These are phyloP conservation scores for Nemoura dubitans DNA, from an alignment of 2,888 invertebrate species.

Conservation along the genomic window DNA sequence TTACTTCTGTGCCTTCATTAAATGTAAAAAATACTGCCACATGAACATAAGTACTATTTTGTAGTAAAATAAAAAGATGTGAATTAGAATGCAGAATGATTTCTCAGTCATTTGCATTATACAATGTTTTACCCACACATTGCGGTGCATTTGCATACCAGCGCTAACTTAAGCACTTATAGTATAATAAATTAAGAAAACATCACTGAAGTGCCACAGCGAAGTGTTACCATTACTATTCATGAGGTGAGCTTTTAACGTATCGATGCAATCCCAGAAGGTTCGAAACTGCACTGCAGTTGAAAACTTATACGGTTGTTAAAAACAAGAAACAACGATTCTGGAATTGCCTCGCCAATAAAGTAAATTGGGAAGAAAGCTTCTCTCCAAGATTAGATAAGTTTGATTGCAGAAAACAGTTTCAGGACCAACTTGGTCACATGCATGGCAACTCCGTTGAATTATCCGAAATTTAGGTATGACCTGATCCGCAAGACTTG, in stretches of 20 bases:
- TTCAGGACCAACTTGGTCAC: not conserved
- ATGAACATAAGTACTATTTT: too few species aligned
- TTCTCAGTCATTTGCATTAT: too few species aligned
- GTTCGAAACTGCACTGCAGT: not conserved
- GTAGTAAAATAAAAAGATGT: too few species aligned
- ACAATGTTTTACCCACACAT: not conserved
- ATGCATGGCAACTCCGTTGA: not conserved
- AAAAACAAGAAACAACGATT: not conserved
- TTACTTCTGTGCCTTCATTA: too few species aligned
- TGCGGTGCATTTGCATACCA: not conserved
- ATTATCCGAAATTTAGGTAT: not conserved
- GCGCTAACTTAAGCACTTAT: not conserved
- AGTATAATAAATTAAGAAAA: not conserved
- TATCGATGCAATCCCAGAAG: not conserved
- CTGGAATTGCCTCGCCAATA: not conserved
- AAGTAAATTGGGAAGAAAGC: not conserved
- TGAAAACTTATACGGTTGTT: not conserved
- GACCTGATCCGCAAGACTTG: not conserved
- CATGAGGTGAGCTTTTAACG: not conserved
- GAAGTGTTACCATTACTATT: not conserved
- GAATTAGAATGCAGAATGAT: too few species aligned
- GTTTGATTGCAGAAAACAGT: not conserved
- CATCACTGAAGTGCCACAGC: not conserved
- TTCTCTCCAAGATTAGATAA: not conserved
- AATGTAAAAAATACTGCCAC: too few species aligned